phyloP scores from a whole-genome alignment of 2,888 invertebrate species.

The Blera fallax region DNA sequence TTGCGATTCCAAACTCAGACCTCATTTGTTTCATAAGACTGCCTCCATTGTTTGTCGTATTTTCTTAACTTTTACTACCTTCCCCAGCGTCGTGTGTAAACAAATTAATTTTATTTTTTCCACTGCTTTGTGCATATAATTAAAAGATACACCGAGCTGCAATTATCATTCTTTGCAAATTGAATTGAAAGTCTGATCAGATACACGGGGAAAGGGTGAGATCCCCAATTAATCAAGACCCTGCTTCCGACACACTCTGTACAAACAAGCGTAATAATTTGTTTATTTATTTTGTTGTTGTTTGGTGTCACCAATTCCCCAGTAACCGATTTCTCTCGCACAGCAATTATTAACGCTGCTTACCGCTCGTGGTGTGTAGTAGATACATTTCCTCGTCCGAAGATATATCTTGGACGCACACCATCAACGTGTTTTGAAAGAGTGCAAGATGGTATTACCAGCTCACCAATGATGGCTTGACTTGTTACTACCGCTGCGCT shows the following conservation, averaged over 20 bases:
- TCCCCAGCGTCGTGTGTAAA: constrained; percentile 23
- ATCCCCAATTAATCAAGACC: constrained; percentile 41
- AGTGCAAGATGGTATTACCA: background rate
- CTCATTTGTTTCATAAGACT: constrained; percentile 22
- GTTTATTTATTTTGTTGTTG: constrained; percentile 5
- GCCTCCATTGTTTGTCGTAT: constrained; percentile 10
- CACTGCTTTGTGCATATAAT: constrained; percentile 5
- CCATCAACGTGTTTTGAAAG: constrained; percentile 6
- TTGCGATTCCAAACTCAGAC: background rate
- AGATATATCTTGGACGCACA: background rate
- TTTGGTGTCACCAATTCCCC: constrained; percentile 34
- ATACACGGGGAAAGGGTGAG: background rate
- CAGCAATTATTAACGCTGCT: constrained; percentile 12
- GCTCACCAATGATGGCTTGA: background rate
- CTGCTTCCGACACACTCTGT: constrained; percentile 26
- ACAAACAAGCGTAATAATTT: constrained; percentile 13
- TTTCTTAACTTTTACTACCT: background rate
- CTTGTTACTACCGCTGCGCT: constrained; percentile 14
- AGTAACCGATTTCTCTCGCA: background rate
- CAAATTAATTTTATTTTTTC: constrained; percentile 17
- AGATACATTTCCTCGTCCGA: background rate
- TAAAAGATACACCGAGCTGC: constrained; percentile 21
- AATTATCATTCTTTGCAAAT: constrained; percentile 41
- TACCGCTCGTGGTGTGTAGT: background rate
- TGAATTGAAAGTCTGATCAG: constrained; percentile 7